Conservation (phyloP, 92 coral and sea anemone genomes). For the Porites evermanni region DNA sequence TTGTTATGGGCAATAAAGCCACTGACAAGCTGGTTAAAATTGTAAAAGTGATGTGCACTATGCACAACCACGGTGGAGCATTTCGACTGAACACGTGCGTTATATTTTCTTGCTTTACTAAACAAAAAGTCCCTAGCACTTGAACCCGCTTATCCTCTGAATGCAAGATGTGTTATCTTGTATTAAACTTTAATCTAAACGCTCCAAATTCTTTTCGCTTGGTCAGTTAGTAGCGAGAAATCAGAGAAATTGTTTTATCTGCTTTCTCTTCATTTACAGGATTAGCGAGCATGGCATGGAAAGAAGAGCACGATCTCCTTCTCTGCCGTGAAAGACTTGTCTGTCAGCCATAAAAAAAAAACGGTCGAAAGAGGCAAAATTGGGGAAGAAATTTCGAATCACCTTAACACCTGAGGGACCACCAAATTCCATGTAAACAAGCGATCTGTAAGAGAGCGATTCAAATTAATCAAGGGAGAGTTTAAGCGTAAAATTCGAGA, state of each 20-base stretch:
- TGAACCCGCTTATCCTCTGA: no score
- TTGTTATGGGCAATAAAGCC: no score
- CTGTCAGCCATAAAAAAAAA: slow-evolving; percentile 59
- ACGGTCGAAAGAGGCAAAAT: slow-evolving; percentile 61
- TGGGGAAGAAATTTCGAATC: slow-evolving; percentile 59
- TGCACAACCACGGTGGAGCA: no score
- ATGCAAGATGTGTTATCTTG: no score
- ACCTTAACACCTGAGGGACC: slow-evolving; percentile 29
- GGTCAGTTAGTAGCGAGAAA: no score
- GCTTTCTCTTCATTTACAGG: slow-evolving; percentile 9
- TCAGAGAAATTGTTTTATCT: background rate
- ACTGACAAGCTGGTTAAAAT: no score
- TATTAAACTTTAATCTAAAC: no score
- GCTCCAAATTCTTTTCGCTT: no score
- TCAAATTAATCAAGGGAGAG: slow-evolving; percentile 43
- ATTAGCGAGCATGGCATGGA: slow-evolving; percentile 51
- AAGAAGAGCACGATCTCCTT: slow-evolving; percentile 52
- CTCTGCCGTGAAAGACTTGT: slow-evolving; percentile 54
- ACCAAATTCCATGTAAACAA: slow-evolving; percentile 52
- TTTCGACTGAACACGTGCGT: no score
- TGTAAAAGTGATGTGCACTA: no score
- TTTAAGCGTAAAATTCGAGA: slow-evolving; percentile 42
- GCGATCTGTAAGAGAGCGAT: slow-evolving; percentile 67
- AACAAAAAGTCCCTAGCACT: no score
- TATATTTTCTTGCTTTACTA: no score